Percentiles rank a stretch among this genome's conserved stretches.
These are phyloP conservation scores for Parasteatoda lunata DNA, from an alignment of 2,888 invertebrate species.

Conservation along the genomic window DNA sequence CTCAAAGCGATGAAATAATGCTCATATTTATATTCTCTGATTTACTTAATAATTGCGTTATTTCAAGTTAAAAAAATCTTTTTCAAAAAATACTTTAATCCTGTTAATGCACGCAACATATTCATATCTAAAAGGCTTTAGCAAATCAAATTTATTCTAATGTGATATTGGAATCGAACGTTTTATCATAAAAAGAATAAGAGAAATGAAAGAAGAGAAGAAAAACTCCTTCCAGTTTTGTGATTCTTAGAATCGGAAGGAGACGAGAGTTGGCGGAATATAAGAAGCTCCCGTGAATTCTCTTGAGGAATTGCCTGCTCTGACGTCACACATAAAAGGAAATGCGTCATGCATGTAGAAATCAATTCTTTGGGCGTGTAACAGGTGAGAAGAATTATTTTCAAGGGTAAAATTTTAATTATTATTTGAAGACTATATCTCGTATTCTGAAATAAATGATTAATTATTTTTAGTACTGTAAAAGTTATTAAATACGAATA, in stretches of 20 bases:
- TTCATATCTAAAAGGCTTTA: background rate
- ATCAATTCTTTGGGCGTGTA: conserved; percentile 43
- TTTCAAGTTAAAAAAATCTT: too few species aligned
- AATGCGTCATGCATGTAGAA: conserved; percentile 51
- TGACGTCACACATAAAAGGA: conserved; percentile 48
- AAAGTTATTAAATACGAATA: too few species aligned
- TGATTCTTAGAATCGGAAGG: background rate
- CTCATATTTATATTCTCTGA: too few species aligned
- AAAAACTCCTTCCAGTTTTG: background rate
- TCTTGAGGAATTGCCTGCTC: conserved; percentile 30
- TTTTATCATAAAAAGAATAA: background rate
- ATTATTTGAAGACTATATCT: too few species aligned
- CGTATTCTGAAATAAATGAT: too few species aligned
- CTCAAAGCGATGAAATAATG: too few species aligned
- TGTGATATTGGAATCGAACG: background rate
- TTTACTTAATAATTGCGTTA: too few species aligned
- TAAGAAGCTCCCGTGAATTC: conserved; percentile 27
- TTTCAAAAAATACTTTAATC: too few species aligned
- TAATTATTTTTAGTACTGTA: too few species aligned
- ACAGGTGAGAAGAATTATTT: conserved; percentile 34
- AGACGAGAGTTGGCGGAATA: background rate
- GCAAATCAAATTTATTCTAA: background rate
- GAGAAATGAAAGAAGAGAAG: background rate
- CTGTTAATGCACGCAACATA: too few species aligned
- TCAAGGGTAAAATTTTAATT: background rate